Percentiles rank a stretch among this genome's conserved stretches.
These are phyloP conservation scores for Chionomys nivalis DNA, from an alignment of 2,113 vertebrate species.

Conservation along the genomic window DNA sequence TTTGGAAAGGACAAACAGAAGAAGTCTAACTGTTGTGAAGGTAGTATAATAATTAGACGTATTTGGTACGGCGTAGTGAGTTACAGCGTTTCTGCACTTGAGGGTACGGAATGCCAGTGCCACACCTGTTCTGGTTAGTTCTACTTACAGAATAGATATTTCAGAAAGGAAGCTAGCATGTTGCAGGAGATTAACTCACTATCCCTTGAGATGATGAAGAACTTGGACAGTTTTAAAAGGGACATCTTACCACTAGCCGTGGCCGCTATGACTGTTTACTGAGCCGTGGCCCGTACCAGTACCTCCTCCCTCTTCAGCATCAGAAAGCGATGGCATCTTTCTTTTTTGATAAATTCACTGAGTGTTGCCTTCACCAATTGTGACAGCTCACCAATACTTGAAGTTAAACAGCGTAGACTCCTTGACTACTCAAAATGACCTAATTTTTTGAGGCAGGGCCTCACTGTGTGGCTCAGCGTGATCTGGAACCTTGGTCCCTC, in stretches of 20 bases:
- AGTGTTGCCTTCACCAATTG: background rate
- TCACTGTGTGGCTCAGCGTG: background rate
- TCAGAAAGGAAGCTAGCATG: conserved; percentile 32
- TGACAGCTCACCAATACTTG: background rate
- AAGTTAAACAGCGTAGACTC: background rate
- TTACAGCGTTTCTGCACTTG: conserved; percentile 37
- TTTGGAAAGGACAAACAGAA: conserved; percentile 33
- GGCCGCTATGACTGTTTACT: conserved; percentile 5
- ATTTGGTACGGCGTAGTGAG: background rate
- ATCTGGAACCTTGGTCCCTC: background rate
- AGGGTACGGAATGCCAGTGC: background rate
- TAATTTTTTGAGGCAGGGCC: background rate
- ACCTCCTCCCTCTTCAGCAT: background rate
- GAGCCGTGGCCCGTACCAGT: background rate
- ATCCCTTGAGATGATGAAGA: conserved; percentile 50
- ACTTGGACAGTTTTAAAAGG: conserved; percentile 1
- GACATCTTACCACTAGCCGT: background rate
- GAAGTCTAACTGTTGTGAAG: conserved; percentile 16
- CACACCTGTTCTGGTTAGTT: background rate
- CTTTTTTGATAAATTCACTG: background rate
- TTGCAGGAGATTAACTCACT: conserved; percentile 13
- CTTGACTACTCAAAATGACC: conserved; percentile 44
- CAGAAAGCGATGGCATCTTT: background rate
- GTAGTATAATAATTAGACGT: background rate
- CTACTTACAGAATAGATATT: conserved; percentile 34